Base-by-base conservation (phyloP, 2,888 invertebrate genomes). In the Microctonus hyperodae region DNA sequence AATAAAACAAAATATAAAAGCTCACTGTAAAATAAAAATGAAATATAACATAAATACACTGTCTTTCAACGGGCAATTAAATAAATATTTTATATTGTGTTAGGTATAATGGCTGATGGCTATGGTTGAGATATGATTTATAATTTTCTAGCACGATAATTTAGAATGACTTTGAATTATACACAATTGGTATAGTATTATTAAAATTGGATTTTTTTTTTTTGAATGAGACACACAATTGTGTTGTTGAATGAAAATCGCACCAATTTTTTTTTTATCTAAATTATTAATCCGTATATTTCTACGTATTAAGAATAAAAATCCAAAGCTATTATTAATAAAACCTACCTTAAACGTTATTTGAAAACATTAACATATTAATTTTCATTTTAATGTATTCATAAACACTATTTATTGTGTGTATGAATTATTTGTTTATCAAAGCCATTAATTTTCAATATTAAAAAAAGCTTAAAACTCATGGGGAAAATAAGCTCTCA, bases 221-320 rank as follows among this genome's bases (percentile, higher is more conserved):
- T 3, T 7, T 28, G 7, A 28, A 28, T 23, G 37, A 58, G n/a
- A 57, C 23, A 23, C 10, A 58, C 10, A 58, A 25, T 40, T n/a
- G 23, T 28, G 20, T 37, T 44, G 22, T 37, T 40, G n/a, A 35
- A 61, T 61, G 50, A 61, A 51, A 35, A 31, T 25, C 22, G 51
- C 51, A 61, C 31, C 61, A 61, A 61, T 50, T 23, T n/a, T n/a
- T 50, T 23, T n/a, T n/a, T 16, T 16, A 60, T n/a, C 44, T 23
- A 23, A 61, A 6, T 60, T 60, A 50, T 61, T 61, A 33, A 61
- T 35, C 22, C 35, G 28, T 31, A 51, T 35, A 51, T 11, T 44
- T 5, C 9, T 61, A 50, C 33, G 61, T 61, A 50, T 61, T 51
- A 20, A 51, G 50, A 48, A 33, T 61, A 61, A 61, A 51, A 61